phyloP scores from a whole-genome alignment of 2,113 vertebrate species.

The Xiphophorus couchianus region DNA sequence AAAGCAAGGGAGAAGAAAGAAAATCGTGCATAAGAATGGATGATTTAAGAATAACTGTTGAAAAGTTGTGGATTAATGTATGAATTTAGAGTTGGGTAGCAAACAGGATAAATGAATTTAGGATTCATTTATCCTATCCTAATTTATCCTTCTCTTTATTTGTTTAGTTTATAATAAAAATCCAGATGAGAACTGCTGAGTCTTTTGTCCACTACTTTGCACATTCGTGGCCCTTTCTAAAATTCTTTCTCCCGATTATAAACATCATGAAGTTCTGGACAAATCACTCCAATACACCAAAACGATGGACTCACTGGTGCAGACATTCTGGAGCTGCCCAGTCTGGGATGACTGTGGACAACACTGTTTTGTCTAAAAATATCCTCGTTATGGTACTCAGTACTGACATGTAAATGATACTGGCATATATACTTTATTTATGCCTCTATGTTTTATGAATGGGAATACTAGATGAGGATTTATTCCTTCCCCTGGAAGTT shows the following conservation, averaged over 20 bases:
- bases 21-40: background rate
- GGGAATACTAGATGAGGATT: constrained; percentile 17
- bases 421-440: constrained; percentile 12
- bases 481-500: constrained; percentile 40
- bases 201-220: constrained; percentile 37
- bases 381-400: constrained; percentile 12
- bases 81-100: background rate
- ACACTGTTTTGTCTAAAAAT: background rate
- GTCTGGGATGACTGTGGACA: background rate
- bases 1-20: background rate
- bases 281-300: constrained; percentile 53
- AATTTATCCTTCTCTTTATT: background rate
- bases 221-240: constrained; percentile 26
- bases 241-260: constrained; percentile 29
- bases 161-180: constrained; percentile 17
- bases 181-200: constrained; percentile 32
- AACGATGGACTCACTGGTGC: constrained; percentile 49
- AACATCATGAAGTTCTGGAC: constrained; percentile 39
- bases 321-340: constrained; percentile 44
- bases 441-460: constrained; percentile 10
- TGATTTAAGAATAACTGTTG: background rate
- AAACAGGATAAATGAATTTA: background rate
- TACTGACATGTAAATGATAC: constrained; percentile 27
- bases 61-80: background rate
- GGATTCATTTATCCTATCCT: too few relatives aligned